Base-by-base conservation (phyloP, 2,797 vertebrate species). In the Monodelphis domestica region DNA sequence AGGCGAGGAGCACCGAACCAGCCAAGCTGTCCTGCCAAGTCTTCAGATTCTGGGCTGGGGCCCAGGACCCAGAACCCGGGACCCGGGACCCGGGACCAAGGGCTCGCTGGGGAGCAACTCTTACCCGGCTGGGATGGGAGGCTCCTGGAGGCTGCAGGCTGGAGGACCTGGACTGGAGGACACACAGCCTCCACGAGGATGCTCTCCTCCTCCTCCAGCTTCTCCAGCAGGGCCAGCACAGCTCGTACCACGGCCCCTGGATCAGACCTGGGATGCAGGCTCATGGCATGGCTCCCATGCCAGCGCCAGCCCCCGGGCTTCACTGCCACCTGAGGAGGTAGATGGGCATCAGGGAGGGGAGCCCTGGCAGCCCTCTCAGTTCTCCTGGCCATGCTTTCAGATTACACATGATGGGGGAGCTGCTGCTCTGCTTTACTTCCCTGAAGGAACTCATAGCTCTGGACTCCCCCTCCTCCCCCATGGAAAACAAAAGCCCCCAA, bases 181-280 rank as follows among this genome's bases (percentile, higher is more conserved):
- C 98, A 98, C 97, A 98, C 95, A 26, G 98, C 98, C 97, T 99
- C 99, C 94, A 99, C 96, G 53, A 99, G 92, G 70, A 98, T 96
- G 33, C 98, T 97, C 96, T 99, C 98, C 54, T 98, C 98, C 53
- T 98, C 98, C 55, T 97, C 98, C 95, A 99, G 97, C 88, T 97
- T 97, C 12, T 96, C 95, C 91, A 99, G 95, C 89, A 94, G 10
- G 0, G 59, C 95, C 51, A 98, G 93, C 90, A 98, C 98, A 0
- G 94, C 97, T 91, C 90, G 97, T 5, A 56, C 97, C 95, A 98
- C 98, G 0, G 96, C 78, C 1, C 90, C 95, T 12, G 54, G 95
- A 89, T 97, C 97, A 28, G 21, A 55, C 90, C 95, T 92, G 0
- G 95, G 91, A 57, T 98, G 96, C 92, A 98, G 97, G 33, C 51